A percentile compares a stretch with the other conserved stretches of the same genome.
Evolutionary conservation across 2,888 invertebrate species (phyloP).

Genomic region (Ferrisia virgata): DNA sequence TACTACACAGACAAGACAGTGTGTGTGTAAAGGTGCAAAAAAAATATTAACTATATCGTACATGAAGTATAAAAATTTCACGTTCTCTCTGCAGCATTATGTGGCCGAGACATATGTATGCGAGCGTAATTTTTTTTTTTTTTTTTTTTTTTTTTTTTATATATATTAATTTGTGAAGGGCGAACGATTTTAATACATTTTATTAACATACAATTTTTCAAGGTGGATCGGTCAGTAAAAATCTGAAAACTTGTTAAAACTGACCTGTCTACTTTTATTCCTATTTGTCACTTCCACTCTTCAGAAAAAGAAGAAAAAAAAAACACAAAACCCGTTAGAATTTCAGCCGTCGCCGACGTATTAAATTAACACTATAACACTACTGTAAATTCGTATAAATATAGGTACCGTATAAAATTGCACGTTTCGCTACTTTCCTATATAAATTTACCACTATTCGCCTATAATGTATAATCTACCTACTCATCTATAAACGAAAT

Average conservation of each 20-base stretch:
- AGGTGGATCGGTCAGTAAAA: conserved; percentile 44
- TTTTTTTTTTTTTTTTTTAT: neutral
- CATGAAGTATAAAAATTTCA: neutral
- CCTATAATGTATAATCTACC: neutral
- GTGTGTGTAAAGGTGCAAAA: neutral
- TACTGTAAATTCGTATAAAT: neutral
- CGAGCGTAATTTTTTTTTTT: neutral
- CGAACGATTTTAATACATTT: conserved; percentile 44
- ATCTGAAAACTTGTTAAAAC: conserved; percentile 27
- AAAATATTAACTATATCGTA: neutral
- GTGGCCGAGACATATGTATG: neutral
- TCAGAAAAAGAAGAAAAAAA: neutral
- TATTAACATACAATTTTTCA: conserved; percentile 41
- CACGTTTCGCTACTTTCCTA: neutral
- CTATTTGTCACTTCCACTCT: conserved; percentile 33
- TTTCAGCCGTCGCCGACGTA: neutral
- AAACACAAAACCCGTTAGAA: neutral
- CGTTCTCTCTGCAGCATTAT: neutral
- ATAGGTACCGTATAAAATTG: too few species aligned
- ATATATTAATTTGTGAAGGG: neutral
- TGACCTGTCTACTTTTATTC: conserved; percentile 45
- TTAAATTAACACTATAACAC: neutral
- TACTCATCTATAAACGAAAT: neutral
- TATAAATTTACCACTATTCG: neutral
- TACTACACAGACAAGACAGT: too few species aligned